phyloP scores from a whole-genome alignment of 2,888 invertebrate genomes.

The Mimumesa dahlbomi region DNA sequence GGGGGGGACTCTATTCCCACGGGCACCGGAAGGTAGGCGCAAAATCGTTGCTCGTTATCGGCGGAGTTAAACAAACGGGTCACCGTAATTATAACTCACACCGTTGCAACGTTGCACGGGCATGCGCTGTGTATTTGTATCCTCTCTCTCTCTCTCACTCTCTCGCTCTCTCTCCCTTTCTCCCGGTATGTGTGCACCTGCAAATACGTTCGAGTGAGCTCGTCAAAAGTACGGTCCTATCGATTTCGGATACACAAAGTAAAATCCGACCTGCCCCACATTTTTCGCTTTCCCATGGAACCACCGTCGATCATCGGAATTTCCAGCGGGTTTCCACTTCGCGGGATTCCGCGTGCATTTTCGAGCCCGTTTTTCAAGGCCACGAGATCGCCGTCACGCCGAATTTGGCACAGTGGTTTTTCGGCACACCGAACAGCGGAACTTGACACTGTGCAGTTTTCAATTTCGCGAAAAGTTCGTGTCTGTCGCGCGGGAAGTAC shows the following conservation, averaged over 20 bases:
- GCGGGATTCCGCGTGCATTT: not conserved
- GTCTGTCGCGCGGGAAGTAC: no score
- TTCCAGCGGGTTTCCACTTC: no score
- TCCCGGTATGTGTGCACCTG: slow-evolving; percentile 29
- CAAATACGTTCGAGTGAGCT: slow-evolving; percentile 41
- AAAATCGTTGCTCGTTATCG: slow-evolving; percentile 67
- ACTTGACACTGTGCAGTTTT: no score
- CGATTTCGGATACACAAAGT: slow-evolving; percentile 57
- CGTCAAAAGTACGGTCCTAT: slow-evolving; percentile 57
- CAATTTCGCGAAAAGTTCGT: no score
- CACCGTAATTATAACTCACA: slow-evolving; percentile 51
- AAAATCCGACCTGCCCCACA: slow-evolving; percentile 45
- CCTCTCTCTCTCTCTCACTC: no score
- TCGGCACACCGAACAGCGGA: no score
- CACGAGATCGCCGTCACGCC: no score
- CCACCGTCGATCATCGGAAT: no score
- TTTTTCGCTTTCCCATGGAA: slow-evolving; percentile 29
- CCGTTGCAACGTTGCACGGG: slow-evolving; percentile 20
- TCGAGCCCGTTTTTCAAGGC: not conserved
- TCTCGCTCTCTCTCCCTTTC: no score
- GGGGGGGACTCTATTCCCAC: not conserved
- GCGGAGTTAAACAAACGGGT: slow-evolving; percentile 51
- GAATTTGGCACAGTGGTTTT: no score
- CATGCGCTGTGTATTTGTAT: slow-evolving; percentile 39
- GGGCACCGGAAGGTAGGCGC: not conserved